Base-by-base conservation (phyloP, 2,888 invertebrate genomes). In the Hoplodrina ambigua region DNA sequence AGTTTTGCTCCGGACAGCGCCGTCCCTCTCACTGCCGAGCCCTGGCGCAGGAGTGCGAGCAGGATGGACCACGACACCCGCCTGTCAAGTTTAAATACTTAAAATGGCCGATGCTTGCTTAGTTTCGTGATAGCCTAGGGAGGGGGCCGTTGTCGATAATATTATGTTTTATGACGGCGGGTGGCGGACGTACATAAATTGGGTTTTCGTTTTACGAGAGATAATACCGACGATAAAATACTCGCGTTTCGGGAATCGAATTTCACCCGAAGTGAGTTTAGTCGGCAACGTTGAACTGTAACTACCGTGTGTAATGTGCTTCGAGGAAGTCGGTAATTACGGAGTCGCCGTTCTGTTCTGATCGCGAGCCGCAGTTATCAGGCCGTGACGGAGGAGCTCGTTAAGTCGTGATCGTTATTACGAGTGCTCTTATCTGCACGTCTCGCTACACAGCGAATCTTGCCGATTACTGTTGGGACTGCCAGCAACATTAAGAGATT, bases 41-140 rank as follows among this genome's bases (percentile, higher is more conserved):
- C 10, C 2, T 4, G 10, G 33, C 11, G 25, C 50, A 4, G 25
- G 17, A n/a, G 72, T 56, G 62, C 55, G 64, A 66, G 67, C 30
- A 53, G 61, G 54, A 66, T 58, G 74, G 50, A 80, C 62, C 80
- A 82, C 88, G 89, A 87, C 88, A 87, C 84, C 89, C 90, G 90
- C 91, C 89, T 91, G 92, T 92, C 92, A 92, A 92, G 92, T 93
- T 94, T 89, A 91, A 89, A 89, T 91, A 89, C 92, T 91, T 93
- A 92, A 94, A 94, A 94, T 94, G 94, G 94, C 93, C 94, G 94
- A 92, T 91, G 92, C 92, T 92, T 91, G 92, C 92, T 94, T 93
- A 93, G 95, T 93, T 94, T 94, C 94, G 94, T 94, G 95, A 94
- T 94, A 93, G 95, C 93, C 94, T 93, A 93, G 94, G 94, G 95